Conservation (phyloP, 1,140 invertebrate genomes). For the Cyclargus thomasi region DNA sequence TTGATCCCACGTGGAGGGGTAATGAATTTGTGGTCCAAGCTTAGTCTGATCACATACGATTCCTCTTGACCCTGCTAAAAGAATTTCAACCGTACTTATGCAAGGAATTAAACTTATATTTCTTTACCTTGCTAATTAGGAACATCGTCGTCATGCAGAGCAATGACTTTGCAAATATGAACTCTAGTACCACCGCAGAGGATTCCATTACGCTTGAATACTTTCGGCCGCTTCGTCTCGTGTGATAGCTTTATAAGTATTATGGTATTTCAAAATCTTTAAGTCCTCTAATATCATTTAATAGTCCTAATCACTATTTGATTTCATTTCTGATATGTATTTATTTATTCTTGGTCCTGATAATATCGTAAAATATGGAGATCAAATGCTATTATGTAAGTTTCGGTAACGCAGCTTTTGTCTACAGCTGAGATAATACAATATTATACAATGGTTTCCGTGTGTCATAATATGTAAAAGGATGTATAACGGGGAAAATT, state of each 20-base stretch:
- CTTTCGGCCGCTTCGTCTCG: background rate
- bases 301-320: background rate
- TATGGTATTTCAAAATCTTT: background rate
- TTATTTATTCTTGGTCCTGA: background rate
- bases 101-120: background rate
- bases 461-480: too few species aligned
- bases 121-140: background rate
- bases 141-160: background rate
- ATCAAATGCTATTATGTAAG: background rate
- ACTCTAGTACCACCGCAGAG: background rate
- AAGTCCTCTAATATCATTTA: background rate
- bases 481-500: too few species aligned
- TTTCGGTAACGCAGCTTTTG: background rate
- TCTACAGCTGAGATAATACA: background rate
- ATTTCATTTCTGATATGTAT: background rate
- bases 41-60: background rate
- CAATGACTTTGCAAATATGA: background rate
- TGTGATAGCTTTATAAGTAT: background rate
- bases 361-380: background rate
- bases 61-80: background rate
- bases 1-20: conserved; percentile 57
- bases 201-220: background rate
- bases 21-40: conserved; percentile 57
- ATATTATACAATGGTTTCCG: too few species aligned
- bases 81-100: background rate